A percentile compares a stretch with the other conserved stretches of the same genome.
These are phyloP conservation scores for Elaeidobius kamerunicus DNA, from an alignment of 2,888 invertebrate species.

Conservation along the genomic window DNA sequence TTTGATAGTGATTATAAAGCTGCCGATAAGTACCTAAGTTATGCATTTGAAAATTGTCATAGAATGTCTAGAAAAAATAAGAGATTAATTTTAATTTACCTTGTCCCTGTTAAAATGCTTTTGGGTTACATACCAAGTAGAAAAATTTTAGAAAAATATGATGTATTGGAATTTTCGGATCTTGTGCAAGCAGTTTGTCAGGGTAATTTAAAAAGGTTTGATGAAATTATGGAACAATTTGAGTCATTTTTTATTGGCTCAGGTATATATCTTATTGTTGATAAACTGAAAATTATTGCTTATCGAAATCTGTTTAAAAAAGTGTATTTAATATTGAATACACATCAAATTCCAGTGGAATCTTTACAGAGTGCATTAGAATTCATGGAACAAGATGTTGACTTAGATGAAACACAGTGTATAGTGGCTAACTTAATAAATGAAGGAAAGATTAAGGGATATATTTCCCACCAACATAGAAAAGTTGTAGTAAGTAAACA, in stretches of 20 bases:
- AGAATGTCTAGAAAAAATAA: conserved; percentile 80
- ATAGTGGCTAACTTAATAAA: conserved; percentile 95
- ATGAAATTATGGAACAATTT: conserved; percentile 78
- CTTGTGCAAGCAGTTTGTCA: conserved; percentile 84
- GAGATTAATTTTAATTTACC: conserved; percentile 86
- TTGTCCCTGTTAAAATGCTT: conserved; percentile 96
- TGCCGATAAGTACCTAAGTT: conserved; percentile 90
- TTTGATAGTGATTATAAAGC: conserved; percentile 94
- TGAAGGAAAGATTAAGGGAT: conserved; percentile 97
- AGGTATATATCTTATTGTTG: conserved; percentile 96
- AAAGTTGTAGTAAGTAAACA: conserved; percentile 97
- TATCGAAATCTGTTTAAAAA: conserved; percentile 95
- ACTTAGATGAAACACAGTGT: conserved; percentile 93
- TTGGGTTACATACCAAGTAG: conserved; percentile 91
- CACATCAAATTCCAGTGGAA: conserved; percentile 85
- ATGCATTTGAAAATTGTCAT: conserved; percentile 91
- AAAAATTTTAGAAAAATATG: conserved; percentile 80
- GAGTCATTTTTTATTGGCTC: conserved; percentile 92
- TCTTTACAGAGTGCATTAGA: conserved; percentile 80
- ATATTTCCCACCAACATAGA: conserved; percentile 95
- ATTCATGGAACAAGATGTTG: conserved; percentile 81
- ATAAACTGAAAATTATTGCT: conserved; percentile 92
- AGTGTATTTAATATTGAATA: conserved; percentile 73
- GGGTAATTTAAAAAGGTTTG: conserved; percentile 83
- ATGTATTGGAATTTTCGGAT: conserved; percentile 87